Percentiles rank a stretch among this genome's conserved stretches.
Conservation (phyloP, 1,140 invertebrate genomes). For the Acromyrmex charruanus region DNA sequence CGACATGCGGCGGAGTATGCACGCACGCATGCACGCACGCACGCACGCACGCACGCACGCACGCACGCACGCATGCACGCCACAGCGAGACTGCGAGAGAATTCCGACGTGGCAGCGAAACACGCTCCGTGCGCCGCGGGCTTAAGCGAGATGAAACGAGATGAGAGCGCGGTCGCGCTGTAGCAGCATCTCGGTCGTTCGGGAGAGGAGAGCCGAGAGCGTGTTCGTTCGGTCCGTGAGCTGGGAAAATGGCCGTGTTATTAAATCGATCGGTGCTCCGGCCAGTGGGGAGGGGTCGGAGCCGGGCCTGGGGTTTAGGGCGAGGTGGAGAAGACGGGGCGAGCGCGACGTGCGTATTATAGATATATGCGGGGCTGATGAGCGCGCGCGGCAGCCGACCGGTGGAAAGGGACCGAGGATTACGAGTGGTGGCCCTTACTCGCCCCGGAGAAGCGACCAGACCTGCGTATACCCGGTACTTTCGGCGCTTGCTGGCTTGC, state of each 20-base stretch:
- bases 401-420: conserved; percentile 70
- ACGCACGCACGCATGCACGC: too few species aligned
- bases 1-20: neutral
- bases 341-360: conserved; percentile 52
- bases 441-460: conserved; percentile 37
- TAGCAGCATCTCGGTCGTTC: conserved; percentile 52
- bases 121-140: conserved; percentile 45
- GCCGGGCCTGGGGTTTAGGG: conserved; percentile 76
- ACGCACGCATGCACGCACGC: neutral
- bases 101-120: conserved; percentile 32
- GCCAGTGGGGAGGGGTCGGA: conserved; percentile 75
- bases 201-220: conserved; percentile 55
- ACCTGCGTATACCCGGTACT: conserved; percentile 49
- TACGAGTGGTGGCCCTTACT: conserved; percentile 72
- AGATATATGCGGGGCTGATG: conserved; percentile 66
- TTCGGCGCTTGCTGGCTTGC: conserved; percentile 25
- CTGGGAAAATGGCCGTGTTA: conserved; percentile 83
- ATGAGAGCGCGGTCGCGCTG: conserved; percentile 41
- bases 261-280: conserved; percentile 84
- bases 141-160: conserved; percentile 56
- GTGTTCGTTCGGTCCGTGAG: conserved; percentile 78
- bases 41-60: neutral
- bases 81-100: neutral
- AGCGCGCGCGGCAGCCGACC: conserved; percentile 58
- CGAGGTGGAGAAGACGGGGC: conserved; percentile 59